A percentile compares a stretch with the other conserved stretches of the same genome.
phyloP scores from a whole-genome alignment of 2,797 vertebrate genomes.

The Sciurus carolinensis region DNA sequence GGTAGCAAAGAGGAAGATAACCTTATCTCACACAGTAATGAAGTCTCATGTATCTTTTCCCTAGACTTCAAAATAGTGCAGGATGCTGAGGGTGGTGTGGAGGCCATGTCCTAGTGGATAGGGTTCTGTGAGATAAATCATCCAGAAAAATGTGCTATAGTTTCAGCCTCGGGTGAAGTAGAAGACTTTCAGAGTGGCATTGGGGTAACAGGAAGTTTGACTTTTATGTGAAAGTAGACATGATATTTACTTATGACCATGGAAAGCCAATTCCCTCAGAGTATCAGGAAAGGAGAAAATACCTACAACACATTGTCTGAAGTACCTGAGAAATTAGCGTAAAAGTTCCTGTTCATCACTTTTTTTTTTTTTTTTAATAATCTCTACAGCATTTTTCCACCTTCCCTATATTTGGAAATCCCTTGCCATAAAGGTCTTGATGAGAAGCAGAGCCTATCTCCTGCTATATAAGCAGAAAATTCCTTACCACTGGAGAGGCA shows the following conservation, averaged over 20 bases:
- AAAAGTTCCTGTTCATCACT: not conserved
- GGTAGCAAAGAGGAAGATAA: not conserved
- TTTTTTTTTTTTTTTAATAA: not conserved
- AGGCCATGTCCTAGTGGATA: not conserved
- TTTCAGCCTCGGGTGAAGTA: not conserved
- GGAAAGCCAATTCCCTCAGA: not conserved
- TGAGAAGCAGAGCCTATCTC: not conserved
- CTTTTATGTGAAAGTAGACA: not conserved
- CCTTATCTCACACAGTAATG: not conserved
- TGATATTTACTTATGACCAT: not conserved
- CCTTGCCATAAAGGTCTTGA: not conserved
- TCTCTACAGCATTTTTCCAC: not conserved
- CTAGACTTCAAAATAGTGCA: not conserved
- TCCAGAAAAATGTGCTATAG: not conserved
- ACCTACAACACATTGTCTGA: not conserved
- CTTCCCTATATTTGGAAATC: not conserved
- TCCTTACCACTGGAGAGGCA: not conserved
- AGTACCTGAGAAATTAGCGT: not conserved
- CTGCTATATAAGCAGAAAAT: not conserved
- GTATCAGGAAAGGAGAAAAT: not conserved
- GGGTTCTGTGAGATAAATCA: not conserved
- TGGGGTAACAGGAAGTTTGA: not conserved
- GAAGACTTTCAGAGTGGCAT: not conserved
- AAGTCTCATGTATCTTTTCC: not conserved
- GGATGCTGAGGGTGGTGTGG: not conserved